Evolutionary conservation across 2,113 vertebrate species (phyloP).

Genomic region (Chloebia gouldiae): DNA sequence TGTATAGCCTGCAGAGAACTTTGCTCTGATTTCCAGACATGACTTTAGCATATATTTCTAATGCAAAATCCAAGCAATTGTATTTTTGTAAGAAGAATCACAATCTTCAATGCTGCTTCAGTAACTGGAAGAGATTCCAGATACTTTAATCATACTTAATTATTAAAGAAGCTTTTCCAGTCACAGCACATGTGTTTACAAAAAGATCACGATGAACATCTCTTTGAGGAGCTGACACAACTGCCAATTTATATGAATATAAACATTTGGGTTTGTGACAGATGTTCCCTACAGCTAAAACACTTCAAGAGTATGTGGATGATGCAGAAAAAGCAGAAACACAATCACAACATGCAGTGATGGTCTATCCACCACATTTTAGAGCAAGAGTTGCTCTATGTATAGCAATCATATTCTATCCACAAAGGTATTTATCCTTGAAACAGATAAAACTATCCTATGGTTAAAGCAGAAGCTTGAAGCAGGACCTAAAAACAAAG

Average conservation of each 20-base stretch:
- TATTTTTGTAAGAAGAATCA: neutral
- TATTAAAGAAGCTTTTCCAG: slow-evolving; percentile 42
- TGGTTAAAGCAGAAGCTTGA: slow-evolving; percentile 15
- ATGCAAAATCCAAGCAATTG: slow-evolving; percentile 13
- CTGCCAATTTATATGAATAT: slow-evolving; percentile 5
- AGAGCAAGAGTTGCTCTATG: neutral
- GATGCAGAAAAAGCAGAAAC: neutral
- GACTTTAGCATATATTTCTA: neutral
- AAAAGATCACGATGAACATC: neutral
- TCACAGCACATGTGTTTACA: slow-evolving; percentile 30
- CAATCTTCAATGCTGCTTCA: neutral
- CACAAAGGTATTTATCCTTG: slow-evolving; percentile 1
- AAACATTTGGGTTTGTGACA: slow-evolving; percentile 38
- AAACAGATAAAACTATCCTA: slow-evolving; percentile 2
- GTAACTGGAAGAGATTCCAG: neutral
- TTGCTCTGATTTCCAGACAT: neutral
- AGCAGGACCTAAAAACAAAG: slow-evolving; percentile 20
- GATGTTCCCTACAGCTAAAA: slow-evolving; percentile 40
- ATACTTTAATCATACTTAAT: slow-evolving; percentile 1
- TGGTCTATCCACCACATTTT: neutral
- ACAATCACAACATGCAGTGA: neutral
- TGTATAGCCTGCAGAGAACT: neutral
- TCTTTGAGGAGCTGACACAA: slow-evolving; percentile 19
- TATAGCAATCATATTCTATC: neutral
- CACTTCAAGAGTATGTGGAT: neutral